phyloP scores from a whole-genome alignment of 2,888 invertebrate species.

The Agrotis puta region DNA sequence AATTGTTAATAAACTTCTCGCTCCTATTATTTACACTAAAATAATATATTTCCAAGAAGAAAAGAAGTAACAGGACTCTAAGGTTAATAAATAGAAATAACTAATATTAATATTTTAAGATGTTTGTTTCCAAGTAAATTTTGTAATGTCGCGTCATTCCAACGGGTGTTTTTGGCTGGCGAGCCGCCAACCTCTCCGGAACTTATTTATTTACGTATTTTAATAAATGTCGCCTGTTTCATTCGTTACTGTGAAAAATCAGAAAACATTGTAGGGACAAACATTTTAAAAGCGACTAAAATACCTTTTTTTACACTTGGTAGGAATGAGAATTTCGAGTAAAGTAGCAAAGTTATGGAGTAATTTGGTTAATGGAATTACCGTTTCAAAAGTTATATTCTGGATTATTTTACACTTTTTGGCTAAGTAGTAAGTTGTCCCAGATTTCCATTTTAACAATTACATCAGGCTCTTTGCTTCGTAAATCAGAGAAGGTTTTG shows the following conservation, averaged over 20 bases:
- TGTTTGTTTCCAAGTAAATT: slow-evolving; percentile 28
- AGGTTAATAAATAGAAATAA: slow-evolving; percentile 18
- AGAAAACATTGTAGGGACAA: slow-evolving; percentile 23
- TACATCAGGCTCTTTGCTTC: neutral
- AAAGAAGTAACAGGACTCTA: neutral
- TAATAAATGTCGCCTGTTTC: slow-evolving; percentile 61
- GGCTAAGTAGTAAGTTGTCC: neutral
- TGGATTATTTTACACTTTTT: slow-evolving; percentile 26
- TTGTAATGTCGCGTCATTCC: slow-evolving; percentile 47
- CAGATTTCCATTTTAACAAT: slow-evolving; percentile 10
- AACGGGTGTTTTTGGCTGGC: slow-evolving; percentile 56
- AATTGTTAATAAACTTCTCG: neutral
- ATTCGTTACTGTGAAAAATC: slow-evolving; percentile 43
- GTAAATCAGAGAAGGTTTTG: neutral
- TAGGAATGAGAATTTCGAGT: slow-evolving; percentile 31
- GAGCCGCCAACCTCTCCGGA: slow-evolving; percentile 60
- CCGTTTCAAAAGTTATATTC: slow-evolving; percentile 22
- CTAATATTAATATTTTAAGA: slow-evolving; percentile 1
- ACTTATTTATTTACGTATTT: slow-evolving; percentile 66
- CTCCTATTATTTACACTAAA: too few species aligned
- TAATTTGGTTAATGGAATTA: slow-evolving; percentile 35
- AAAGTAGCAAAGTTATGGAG: slow-evolving; percentile 32
- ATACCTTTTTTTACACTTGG: slow-evolving; percentile 1
- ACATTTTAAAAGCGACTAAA: slow-evolving; percentile 17
- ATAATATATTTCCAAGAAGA: neutral